Percentiles rank a stretch among this genome's conserved stretches.
Conservation (phyloP, 2,113 vertebrate species). For the Vulpes ferrilata region DNA sequence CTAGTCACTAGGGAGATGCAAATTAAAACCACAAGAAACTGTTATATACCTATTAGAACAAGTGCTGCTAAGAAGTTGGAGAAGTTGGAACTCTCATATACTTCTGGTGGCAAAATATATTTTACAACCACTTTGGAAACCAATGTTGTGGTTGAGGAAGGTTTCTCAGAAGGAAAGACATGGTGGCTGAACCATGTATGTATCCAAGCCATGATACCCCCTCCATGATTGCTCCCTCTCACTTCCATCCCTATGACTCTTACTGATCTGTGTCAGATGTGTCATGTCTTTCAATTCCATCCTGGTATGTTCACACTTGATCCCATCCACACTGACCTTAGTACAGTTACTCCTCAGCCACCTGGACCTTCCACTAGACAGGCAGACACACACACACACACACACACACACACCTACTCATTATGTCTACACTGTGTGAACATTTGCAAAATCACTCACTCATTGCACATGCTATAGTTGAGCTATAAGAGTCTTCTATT, state of each 20-base stretch:
- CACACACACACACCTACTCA: not conserved
- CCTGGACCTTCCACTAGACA: not conserved
- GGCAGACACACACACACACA: too few relatives aligned
- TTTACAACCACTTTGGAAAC: not conserved
- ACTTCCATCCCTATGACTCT: fast-evolving
- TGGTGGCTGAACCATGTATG: too few relatives aligned
- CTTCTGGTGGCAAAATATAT: not conserved
- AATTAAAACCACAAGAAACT: not conserved
- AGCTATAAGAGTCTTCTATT: not conserved
- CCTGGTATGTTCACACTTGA: not conserved
- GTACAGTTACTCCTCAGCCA: not conserved
- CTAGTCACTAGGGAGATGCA: not conserved
- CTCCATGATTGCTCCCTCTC: not conserved
- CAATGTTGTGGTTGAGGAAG: not conserved
- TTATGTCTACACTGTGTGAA: not conserved
- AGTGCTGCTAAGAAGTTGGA: not conserved
- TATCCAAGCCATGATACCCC: not conserved
- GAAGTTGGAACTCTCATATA: not conserved
- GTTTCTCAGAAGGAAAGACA: not conserved
- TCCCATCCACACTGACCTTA: not conserved
- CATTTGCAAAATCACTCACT: not conserved
- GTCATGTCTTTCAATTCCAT: not conserved
- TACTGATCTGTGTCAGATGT: not conserved
- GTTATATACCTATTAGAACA: not conserved
- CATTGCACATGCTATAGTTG: not conserved